phyloP scores from a whole-genome alignment of 1,140 invertebrate species.

The Aphelinus certus region DNA sequence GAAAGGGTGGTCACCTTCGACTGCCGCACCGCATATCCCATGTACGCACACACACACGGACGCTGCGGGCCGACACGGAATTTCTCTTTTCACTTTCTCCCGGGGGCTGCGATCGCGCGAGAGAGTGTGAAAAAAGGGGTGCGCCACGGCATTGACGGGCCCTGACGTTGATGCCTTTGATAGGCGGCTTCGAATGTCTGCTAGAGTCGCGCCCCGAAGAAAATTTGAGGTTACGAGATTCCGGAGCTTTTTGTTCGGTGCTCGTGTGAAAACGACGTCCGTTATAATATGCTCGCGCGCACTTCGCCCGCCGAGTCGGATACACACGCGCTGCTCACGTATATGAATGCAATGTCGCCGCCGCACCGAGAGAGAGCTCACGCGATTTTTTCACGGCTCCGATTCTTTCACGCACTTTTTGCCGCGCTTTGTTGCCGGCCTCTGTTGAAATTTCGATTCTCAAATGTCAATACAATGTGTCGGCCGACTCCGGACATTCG shows the following conservation, averaged over 20 bases:
- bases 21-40: not conserved
- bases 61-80: conserved; percentile 41
- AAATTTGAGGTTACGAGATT: conserved; percentile 48
- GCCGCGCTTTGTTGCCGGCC: not conserved
- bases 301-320: not conserved
- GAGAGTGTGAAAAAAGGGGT: conserved; percentile 45
- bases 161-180: conserved; percentile 53
- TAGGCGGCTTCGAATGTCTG: conserved; percentile 51
- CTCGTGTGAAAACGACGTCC: conserved; percentile 23
- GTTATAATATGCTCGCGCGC: conserved; percentile 1
- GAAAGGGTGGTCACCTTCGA: conserved; percentile 52
- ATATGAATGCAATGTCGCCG: too few species aligned
- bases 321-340: too few species aligned
- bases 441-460: not conserved
- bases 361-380: not conserved
- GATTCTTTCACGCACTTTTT: not conserved
- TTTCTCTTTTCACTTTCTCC: conserved; percentile 37
- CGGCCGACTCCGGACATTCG: too few species aligned
- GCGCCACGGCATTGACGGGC: conserved; percentile 47
- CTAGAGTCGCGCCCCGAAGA: conserved; percentile 26
- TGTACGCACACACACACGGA: conserved; percentile 39
- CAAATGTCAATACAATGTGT: not conserved
- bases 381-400: not conserved
- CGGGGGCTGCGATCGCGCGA: conserved; percentile 10
- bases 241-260: conserved; percentile 12